phyloP scores from a whole-genome alignment of 1,140 invertebrate genomes.

The Reticulitermes speratus region DNA sequence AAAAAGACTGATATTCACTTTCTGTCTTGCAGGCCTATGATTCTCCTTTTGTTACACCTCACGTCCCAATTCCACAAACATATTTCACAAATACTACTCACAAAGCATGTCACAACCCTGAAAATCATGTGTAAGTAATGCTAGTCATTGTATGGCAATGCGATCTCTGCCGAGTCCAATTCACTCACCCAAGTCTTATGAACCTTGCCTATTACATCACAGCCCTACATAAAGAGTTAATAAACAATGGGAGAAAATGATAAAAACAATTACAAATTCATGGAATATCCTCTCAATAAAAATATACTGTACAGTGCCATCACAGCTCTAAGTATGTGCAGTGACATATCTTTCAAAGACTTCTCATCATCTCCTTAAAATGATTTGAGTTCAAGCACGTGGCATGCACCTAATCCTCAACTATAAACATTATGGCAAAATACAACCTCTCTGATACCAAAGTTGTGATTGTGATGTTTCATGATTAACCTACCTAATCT shows the following conservation, averaged over 20 bases:
- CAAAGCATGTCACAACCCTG: too few species aligned
- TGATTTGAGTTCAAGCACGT: neutral
- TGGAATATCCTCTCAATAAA: constrained; percentile 5
- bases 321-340: neutral
- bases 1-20: too few species aligned
- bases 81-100: too few species aligned
- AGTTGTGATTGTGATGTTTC: constrained; percentile 1
- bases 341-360: neutral
- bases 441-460: neutral
- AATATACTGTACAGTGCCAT: neutral
- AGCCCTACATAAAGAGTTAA: neutral
- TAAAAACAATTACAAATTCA: neutral
- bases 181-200: too few species aligned
- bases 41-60: too few species aligned
- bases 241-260: neutral
- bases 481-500: neutral
- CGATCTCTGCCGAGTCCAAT: too few species aligned
- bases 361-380: neutral
- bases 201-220: neutral
- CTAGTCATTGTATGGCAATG: too few species aligned
- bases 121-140: too few species aligned
- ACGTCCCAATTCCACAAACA: too few species aligned
- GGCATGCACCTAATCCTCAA: neutral
- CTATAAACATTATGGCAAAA: neutral
- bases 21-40: too few species aligned